A percentile compares a stretch with the other conserved stretches of the same genome.
phyloP scores from a whole-genome alignment of 2,888 invertebrate species.

The Tuta absoluta region DNA sequence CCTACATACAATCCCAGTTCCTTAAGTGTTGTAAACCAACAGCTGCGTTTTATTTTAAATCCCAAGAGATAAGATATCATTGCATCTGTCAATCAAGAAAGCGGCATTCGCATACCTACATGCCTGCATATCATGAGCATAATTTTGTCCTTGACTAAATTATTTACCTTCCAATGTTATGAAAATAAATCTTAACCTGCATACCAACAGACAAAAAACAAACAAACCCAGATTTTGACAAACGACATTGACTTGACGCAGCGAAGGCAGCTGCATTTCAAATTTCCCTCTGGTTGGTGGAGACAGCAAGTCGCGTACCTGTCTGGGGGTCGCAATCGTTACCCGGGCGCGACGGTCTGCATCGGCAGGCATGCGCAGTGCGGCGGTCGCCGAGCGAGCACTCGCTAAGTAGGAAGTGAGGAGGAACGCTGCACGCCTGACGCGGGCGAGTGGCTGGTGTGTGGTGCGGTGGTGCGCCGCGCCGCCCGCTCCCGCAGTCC shows the following conservation, averaged over 20 bases:
- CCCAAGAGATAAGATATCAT: too few relatives aligned
- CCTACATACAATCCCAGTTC: not conserved
- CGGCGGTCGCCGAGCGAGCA: slow-evolving; percentile 54
- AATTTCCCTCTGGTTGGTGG: slow-evolving; percentile 69
- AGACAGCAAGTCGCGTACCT: slow-evolving; percentile 77
- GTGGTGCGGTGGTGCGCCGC: slow-evolving; percentile 58
- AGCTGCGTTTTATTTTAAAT: too few relatives aligned
- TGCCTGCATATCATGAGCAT: not conserved
- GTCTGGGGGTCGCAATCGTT: slow-evolving; percentile 75
- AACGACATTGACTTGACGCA: slow-evolving; percentile 46
- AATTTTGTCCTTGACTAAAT: not conserved
- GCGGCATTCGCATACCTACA: not conserved
- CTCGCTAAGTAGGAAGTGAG: slow-evolving; percentile 66
- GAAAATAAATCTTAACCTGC: slow-evolving; percentile 1
- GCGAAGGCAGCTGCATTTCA: slow-evolving; percentile 57
- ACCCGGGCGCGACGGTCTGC: slow-evolving; percentile 74
- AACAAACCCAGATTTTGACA: slow-evolving; percentile 28
- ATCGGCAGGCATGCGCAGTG: slow-evolving; percentile 74
- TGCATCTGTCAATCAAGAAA: too few relatives aligned
- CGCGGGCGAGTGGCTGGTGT: slow-evolving; percentile 44
- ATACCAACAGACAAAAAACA: slow-evolving; percentile 19
- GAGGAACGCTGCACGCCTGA: slow-evolving; percentile 50
- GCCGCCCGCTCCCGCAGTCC: slow-evolving; percentile 74
- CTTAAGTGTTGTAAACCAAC: not conserved
- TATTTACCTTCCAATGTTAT: not conserved